Conservation (phyloP, 2,113 vertebrate species). For the Urocynchramus pylzowi region DNA sequence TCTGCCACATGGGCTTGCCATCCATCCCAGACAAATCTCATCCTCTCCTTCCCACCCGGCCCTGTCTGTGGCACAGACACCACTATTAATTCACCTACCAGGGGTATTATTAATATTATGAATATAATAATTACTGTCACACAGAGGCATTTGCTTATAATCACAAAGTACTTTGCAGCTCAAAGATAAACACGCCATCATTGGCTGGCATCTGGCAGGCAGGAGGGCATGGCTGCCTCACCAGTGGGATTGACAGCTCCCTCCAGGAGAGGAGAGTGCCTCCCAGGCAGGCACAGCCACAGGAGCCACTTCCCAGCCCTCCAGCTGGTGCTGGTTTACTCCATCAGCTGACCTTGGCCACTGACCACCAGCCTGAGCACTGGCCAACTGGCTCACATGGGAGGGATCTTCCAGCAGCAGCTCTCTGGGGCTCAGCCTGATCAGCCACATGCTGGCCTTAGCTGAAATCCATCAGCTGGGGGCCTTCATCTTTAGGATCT, state of each 20-base stretch:
- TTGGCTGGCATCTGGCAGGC: conserved; percentile 14
- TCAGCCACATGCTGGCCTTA: not conserved
- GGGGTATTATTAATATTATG: not conserved
- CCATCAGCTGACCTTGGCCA: not conserved
- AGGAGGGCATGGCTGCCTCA: not conserved
- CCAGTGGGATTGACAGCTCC: not conserved
- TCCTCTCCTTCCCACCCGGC: conserved; percentile 12
- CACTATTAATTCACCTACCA: not conserved
- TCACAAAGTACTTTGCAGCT: not conserved
- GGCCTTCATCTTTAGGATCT: not conserved
- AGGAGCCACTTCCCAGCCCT: not conserved
- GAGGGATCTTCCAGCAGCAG: not conserved
- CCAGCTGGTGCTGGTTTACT: accelerated
- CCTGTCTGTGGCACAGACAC: not conserved
- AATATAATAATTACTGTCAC: not conserved
- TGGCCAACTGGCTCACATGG: not conserved
- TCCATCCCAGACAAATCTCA: not conserved
- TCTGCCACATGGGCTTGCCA: not conserved
- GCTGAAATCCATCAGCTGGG: not conserved
- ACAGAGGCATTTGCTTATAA: not conserved
- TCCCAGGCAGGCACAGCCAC: not conserved
- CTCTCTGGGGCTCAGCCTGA: not conserved
- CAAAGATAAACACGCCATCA: not conserved
- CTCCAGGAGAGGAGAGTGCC: not conserved
- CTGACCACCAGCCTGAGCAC: not conserved